A percentile compares a stretch with the other conserved stretches of the same genome.
Evolutionary conservation across 2,888 invertebrate species (phyloP).

Genomic region (Lypha dubia): DNA sequence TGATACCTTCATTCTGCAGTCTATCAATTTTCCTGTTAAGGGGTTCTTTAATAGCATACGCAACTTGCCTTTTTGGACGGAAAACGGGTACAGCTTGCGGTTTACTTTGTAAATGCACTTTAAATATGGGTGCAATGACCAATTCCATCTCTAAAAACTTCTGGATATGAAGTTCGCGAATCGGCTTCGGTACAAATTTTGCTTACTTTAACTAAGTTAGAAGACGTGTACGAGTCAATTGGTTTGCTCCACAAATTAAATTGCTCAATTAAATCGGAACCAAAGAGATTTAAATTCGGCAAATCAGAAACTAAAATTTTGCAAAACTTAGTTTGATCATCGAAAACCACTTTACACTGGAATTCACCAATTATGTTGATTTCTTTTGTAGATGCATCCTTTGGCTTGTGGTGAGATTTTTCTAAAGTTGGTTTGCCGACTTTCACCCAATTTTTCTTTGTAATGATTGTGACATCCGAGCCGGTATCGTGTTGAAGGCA

Average conservation of each 20-base stretch:
- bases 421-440: too few species aligned
- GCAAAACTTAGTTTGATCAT: not conserved
- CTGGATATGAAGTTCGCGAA: too few species aligned
- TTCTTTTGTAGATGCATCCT: constrained; percentile 50
- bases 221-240: constrained; percentile 39
- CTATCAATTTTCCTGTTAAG: constrained; percentile 63
- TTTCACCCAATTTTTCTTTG: too few species aligned
- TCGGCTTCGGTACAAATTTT: too few species aligned
- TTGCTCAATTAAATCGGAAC: constrained; percentile 53
- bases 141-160: too few species aligned
- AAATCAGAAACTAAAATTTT: constrained; percentile 55
- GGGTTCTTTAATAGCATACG: constrained; percentile 63
- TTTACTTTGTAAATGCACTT: too few species aligned
- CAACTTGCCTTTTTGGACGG: constrained; percentile 67
- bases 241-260: constrained; percentile 63
- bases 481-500: constrained; percentile 58
- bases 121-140: too few species aligned
- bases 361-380: constrained; percentile 54
- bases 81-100: constrained; percentile 59
- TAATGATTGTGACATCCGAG: constrained; percentile 68
- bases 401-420: too few species aligned
- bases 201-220: constrained; percentile 4
- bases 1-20: constrained; percentile 61
- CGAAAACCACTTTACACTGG: constrained; percentile 12
- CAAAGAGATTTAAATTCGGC: constrained; percentile 19